Base-by-base conservation (phyloP, 2,113 vertebrate genomes). In the Myotis davidii region DNA sequence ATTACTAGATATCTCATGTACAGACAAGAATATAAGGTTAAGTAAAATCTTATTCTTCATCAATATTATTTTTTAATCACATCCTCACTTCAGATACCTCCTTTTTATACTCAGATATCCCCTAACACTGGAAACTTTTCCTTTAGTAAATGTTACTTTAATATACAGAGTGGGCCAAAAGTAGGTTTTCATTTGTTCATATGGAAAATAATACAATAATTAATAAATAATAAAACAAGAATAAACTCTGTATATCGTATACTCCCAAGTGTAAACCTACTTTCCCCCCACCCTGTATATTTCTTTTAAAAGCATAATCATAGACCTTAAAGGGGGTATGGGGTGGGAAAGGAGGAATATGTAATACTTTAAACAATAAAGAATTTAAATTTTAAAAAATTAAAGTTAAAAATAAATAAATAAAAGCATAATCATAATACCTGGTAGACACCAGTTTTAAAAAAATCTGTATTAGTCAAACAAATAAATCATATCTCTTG, bases 121-220 rank as follows among this genome's bases (percentile, higher is more conserved):
- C 14, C 9, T 85, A 73, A 78, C 17, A 86, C 14, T 69, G 1
- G 42, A 82, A 14, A 72, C 4, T 72, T 84, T 94, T 87, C 27
- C 27, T 96, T 86, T 84, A 74, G 32, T 56, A 92, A 93, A 85
- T 96, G 2, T 74, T 42, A 48, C 29, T 85, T 78, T 78, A 45
- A 32, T 69, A n/a, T 48, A 76, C 27, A 76, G 8, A 17, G 45
- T 50, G 27, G 16, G 29, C 14, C 27, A 50, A 50, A 76, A 32
- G 42, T 76, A 48, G 27, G 27, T 76, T 48, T 76, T 32, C 42
- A 76, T 27, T 76, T 74, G 64, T n/a, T 69, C 42, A 32, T 48
- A 76, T 50, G 45, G 73, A 17, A 76, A 76, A 5, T 50, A 76
- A 45, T 76, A 32, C 9, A 48, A 18, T 48, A 76, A 32, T 32